Percentiles rank a stretch among this genome's conserved stretches.
These are phyloP conservation scores for Chrysina gloriosa DNA, from an alignment of 2,888 invertebrate species.

Conservation along the genomic window DNA sequence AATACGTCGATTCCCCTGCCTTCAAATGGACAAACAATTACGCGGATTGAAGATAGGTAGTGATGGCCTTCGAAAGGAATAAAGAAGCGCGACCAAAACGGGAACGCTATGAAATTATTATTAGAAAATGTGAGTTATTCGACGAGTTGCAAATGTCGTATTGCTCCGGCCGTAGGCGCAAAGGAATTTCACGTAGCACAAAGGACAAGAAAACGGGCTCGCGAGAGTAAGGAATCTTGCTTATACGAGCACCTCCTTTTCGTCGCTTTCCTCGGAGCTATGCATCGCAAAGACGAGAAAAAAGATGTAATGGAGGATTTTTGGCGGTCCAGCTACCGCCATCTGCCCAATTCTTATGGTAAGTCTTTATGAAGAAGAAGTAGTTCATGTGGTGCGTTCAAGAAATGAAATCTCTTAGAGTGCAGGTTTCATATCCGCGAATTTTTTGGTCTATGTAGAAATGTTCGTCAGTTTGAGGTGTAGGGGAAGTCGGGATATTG, in stretches of 20 bases:
- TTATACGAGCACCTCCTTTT: neutral
- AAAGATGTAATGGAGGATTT: neutral
- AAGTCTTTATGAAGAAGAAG: neutral
- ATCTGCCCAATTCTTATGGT: neutral
- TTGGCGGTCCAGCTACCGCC: neutral
- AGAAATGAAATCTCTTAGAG: too few relatives aligned
- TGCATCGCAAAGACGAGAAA: neutral
- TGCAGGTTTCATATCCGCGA: too few relatives aligned
- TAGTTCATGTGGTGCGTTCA: neutral
- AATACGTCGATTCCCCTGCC: neutral
- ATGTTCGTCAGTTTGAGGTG: too few relatives aligned
- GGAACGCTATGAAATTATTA: slow-evolving; percentile 4
- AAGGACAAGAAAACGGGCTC: neutral
- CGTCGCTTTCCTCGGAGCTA: neutral
- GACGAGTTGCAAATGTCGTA: neutral
- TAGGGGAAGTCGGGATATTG: too few relatives aligned
- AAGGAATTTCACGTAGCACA: slow-evolving; percentile 7
- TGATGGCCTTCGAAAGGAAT: neutral
- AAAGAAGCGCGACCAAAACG: neutral
- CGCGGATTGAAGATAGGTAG: neutral
- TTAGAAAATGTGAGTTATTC: neutral
- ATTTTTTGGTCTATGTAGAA: too few relatives aligned
- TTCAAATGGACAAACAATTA: neutral
- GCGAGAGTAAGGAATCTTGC: neutral
- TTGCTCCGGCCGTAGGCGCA: neutral